These are phyloP conservation scores for Araneus ventricosus DNA, from an alignment of 1,140 invertebrate species.

Conservation along the genomic window DNA sequence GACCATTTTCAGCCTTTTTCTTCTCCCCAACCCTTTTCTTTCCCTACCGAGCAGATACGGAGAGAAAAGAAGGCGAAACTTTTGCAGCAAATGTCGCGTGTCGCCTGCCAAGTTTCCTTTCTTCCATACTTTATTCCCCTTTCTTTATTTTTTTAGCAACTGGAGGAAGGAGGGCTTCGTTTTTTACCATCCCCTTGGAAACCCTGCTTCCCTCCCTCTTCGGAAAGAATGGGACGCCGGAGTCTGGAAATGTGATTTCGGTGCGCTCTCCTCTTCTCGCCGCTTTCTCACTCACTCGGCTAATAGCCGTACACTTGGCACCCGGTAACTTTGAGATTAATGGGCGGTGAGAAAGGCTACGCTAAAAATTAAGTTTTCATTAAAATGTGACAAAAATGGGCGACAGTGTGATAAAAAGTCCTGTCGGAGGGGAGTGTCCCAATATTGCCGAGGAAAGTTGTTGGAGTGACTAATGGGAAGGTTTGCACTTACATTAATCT, in stretches of 20 bases:
- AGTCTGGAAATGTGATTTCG: slow-evolving; percentile 1
- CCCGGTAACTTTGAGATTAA: neutral
- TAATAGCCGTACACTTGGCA: neutral
- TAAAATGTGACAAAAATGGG: slow-evolving; percentile 29
- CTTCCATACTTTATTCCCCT: neutral
- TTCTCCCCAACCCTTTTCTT: neutral
- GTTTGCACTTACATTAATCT: too few relatives aligned
- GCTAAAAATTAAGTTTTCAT: slow-evolving; percentile 18
- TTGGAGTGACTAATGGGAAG: too few relatives aligned
- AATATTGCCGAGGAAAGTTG: neutral
- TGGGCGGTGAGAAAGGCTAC: neutral
- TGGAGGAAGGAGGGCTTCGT: neutral
- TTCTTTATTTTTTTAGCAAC: neutral
- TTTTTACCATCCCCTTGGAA: neutral
- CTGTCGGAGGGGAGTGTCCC: neutral
- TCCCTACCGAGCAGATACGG: neutral
- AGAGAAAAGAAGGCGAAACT: neutral
- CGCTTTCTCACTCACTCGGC: neutral
- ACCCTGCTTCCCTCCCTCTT: neutral
- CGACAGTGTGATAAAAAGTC: neutral
- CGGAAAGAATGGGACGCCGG: neutral
- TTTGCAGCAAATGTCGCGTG: slow-evolving; percentile 46
- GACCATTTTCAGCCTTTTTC: too few relatives aligned
- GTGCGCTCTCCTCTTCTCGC: neutral
- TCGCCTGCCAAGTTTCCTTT: slow-evolving; percentile 29